phyloP scores from a whole-genome alignment of 1,140 invertebrate species.

The Drepana arcuata region DNA sequence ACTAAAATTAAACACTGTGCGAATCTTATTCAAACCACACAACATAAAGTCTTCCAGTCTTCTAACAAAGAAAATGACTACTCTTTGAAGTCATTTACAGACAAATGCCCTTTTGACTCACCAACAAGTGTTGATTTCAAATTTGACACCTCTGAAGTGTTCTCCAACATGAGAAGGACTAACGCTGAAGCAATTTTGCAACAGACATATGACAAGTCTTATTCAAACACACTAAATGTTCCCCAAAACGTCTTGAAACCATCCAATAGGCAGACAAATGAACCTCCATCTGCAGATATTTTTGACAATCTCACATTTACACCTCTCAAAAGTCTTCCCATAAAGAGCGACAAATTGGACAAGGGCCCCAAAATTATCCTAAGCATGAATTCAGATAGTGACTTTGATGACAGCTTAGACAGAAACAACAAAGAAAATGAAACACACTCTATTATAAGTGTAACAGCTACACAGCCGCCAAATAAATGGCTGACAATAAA shows the following conservation, averaged over 20 bases:
- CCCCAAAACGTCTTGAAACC: constrained; percentile 42
- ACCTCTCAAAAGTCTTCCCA: constrained; percentile 34
- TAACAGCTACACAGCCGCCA: constrained; percentile 33
- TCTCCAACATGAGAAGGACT: constrained; percentile 35
- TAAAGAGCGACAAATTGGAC: constrained; percentile 40
- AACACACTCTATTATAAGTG: constrained; percentile 44
- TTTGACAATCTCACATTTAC: constrained; percentile 60
- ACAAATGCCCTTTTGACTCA: constrained; percentile 53
- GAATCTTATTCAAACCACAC: constrained; percentile 32
- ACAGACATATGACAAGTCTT: constrained; percentile 46
- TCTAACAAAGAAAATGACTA: constrained; percentile 40
- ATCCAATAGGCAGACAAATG: constrained; percentile 37
- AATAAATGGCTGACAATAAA: constrained; percentile 43
- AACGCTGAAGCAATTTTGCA: constrained; percentile 34
- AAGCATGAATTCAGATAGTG: constrained; percentile 49
- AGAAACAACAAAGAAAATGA: constrained; percentile 50
- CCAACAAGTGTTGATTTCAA: constrained; percentile 34
- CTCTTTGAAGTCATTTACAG: constrained; percentile 21
- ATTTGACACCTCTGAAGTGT: constrained; percentile 55
- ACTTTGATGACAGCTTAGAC: constrained; percentile 49
- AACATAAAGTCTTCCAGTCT: constrained; percentile 28
- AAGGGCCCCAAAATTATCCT: constrained; percentile 49
- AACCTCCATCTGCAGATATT: constrained; percentile 32
- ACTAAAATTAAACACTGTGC: constrained; percentile 36
- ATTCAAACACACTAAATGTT: constrained; percentile 10